Evolutionary conservation across 2,113 vertebrate genomes (phyloP).

Genomic region (Brachyhypopomus gauderio): DNA sequence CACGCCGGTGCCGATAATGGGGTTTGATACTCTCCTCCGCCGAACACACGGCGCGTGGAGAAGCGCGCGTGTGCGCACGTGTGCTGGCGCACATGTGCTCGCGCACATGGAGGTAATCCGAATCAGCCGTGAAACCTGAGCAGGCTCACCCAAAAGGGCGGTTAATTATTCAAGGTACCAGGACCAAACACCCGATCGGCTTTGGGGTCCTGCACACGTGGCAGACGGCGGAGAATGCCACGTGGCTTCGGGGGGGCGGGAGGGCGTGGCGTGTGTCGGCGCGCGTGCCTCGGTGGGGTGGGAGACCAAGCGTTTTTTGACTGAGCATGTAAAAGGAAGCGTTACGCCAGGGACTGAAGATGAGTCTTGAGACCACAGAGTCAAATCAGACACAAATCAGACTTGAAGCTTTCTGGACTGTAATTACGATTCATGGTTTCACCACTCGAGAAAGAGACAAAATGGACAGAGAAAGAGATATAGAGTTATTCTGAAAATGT

Average conservation of each 20-base stretch:
- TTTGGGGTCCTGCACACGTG: constrained; percentile 63
- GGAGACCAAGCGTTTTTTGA: constrained; percentile 36
- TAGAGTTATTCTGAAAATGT: neutral
- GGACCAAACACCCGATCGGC: constrained; percentile 72
- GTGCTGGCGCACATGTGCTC: constrained; percentile 67
- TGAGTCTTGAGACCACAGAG: constrained; percentile 26
- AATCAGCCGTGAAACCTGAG: constrained; percentile 68
- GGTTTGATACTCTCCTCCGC: constrained; percentile 56
- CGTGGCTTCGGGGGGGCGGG: constrained; percentile 31
- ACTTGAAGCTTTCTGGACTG: neutral
- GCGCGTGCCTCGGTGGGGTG: constrained; percentile 25
- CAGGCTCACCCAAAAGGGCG: constrained; percentile 62
- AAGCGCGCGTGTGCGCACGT: constrained; percentile 43
- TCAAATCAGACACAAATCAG: constrained; percentile 19
- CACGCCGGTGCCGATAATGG: constrained; percentile 50
- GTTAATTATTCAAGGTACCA: constrained; percentile 77
- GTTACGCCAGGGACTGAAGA: constrained; percentile 7
- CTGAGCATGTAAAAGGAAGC: constrained; percentile 36
- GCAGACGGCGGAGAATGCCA: constrained; percentile 38
- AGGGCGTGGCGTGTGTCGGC: constrained; percentile 2
- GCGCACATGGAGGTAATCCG: constrained; percentile 68
- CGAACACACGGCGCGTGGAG: constrained; percentile 43
- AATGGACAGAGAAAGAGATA: constrained; percentile 22
- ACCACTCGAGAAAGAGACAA: neutral
- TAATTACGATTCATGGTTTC: constrained; percentile 33